phyloP scores from a whole-genome alignment of 1,140 invertebrate species.

The Drosophila erecta region DNA sequence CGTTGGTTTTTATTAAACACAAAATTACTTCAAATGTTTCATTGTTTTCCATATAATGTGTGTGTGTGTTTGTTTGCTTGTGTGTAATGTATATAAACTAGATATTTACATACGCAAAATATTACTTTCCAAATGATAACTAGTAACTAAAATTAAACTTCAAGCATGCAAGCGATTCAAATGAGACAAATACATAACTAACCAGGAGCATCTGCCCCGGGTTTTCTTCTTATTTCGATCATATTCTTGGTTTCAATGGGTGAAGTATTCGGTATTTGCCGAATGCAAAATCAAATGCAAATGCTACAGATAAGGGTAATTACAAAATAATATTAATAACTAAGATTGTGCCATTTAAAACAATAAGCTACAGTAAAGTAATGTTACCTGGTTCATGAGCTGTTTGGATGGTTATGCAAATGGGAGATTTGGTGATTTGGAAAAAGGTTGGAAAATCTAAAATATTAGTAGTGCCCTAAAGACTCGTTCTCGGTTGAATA shows the following conservation, averaged over 20 bases:
- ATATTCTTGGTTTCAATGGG: conserved; percentile 27
- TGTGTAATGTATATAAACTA: conserved; percentile 65
- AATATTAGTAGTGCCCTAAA: conserved; percentile 23
- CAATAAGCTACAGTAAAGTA: conserved; percentile 45
- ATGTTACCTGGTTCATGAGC: conserved; percentile 44
- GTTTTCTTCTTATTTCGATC: conserved; percentile 17
- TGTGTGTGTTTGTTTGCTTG: conserved; percentile 43
- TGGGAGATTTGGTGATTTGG: not conserved
- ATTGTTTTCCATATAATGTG: conserved; percentile 58
- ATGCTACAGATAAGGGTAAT: conserved; percentile 69
- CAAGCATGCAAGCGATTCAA: conserved; percentile 73
- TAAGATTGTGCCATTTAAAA: conserved; percentile 46
- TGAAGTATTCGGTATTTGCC: conserved; percentile 39
- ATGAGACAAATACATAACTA: conserved; percentile 53
- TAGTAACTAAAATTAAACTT: conserved; percentile 70
- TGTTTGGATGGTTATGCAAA: conserved; percentile 26
- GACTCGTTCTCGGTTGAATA: conserved; percentile 4
- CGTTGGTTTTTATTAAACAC: conserved; percentile 76
- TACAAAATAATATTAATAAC: conserved; percentile 64
- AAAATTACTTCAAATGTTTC: conserved; percentile 73
- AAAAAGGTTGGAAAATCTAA: not conserved
- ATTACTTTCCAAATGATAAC: conserved; percentile 76
- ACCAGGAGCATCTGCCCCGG: conserved; percentile 21
- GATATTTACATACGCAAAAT: conserved; percentile 75
- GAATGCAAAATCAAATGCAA: conserved; percentile 75